Conservation (phyloP, 1,140 invertebrate genomes). For the Papilio machaon region DNA sequence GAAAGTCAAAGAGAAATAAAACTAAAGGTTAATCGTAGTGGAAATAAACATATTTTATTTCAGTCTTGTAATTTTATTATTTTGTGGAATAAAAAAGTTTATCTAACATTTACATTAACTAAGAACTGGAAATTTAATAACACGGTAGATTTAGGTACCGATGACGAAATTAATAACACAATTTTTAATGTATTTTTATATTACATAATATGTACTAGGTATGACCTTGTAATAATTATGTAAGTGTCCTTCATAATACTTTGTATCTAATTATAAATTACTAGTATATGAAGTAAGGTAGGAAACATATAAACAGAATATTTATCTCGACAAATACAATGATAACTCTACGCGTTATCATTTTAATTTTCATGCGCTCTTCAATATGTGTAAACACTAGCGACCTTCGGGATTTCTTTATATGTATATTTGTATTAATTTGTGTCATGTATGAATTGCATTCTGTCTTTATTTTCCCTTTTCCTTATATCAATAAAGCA, state of each 20-base stretch:
- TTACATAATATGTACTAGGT: neutral
- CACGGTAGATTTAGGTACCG: neutral
- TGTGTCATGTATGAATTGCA: slow-evolving; percentile 13
- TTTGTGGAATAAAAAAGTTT: neutral
- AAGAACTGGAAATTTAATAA: neutral
- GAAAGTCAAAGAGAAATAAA: slow-evolving; percentile 4
- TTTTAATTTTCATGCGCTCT: slow-evolving; percentile 26
- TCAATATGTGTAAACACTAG: slow-evolving; percentile 19
- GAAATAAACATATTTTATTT: neutral
- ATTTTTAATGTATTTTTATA: neutral
- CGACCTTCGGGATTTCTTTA: slow-evolving; percentile 24
- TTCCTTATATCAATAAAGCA: neutral
- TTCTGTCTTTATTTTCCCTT: neutral
- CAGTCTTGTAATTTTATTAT: neutral
- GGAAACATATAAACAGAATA: slow-evolving; percentile 18
- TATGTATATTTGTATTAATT: slow-evolving; percentile 7
- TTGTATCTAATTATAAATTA: slow-evolving; percentile 21
- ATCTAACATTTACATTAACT: too few species aligned
- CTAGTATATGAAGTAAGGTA: neutral
- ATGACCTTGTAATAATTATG: neutral
- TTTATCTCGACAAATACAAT: slow-evolving; percentile 26
- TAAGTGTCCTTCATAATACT: slow-evolving; percentile 3
- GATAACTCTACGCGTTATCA: slow-evolving; percentile 18
- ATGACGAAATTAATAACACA: neutral
- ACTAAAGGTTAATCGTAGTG: neutral